These are phyloP conservation scores for Geranospiza caerulescens DNA, from an alignment of 2,797 vertebrate species.

Conservation along the genomic window DNA sequence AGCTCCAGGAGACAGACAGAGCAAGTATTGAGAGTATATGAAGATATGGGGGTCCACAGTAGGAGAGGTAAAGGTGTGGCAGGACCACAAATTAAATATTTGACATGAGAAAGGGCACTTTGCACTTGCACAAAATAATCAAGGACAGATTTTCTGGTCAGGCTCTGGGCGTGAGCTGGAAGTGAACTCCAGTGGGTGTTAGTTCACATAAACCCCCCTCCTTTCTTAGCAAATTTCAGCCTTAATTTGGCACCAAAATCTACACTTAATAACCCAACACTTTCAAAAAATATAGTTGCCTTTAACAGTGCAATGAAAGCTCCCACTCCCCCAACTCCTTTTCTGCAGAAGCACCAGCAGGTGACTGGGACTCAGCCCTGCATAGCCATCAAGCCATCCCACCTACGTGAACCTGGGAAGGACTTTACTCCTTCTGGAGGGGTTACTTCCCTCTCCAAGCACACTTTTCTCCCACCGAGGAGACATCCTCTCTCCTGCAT, in stretches of 20 bases:
- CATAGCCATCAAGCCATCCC: background rate
- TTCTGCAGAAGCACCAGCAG: background rate
- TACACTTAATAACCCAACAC: background rate
- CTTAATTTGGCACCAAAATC: background rate
- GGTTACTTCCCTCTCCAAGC: background rate
- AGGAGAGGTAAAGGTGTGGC: background rate
- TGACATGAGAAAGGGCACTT: background rate
- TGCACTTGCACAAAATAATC: background rate
- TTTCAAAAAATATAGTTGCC: background rate
- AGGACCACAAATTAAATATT: background rate
- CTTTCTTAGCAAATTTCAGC: background rate
- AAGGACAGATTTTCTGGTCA: background rate
- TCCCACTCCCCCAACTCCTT: background rate
- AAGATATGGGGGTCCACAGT: background rate
- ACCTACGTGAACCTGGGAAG: background rate
- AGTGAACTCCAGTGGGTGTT: background rate
- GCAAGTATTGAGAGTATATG: background rate
- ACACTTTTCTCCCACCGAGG: accelerated
- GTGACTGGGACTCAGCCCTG: background rate
- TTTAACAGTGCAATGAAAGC: background rate
- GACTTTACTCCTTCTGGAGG: background rate
- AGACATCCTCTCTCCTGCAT: background rate
- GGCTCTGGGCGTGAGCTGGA: background rate
- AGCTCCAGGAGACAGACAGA: background rate
- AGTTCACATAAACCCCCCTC: background rate